Conservation (phyloP, 2,888 invertebrate species). For the Netelia melanura region DNA sequence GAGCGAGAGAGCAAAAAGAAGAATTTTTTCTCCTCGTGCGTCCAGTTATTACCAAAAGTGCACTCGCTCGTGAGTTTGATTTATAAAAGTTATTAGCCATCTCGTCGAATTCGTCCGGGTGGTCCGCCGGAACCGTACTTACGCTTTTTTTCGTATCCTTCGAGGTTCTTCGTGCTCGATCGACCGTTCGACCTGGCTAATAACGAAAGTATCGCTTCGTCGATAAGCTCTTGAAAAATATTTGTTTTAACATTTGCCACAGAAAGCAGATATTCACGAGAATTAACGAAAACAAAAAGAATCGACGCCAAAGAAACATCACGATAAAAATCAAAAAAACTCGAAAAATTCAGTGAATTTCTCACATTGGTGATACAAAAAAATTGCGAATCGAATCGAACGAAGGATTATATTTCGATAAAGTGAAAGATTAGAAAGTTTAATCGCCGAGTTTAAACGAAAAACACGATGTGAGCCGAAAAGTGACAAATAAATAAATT, state of each 20-base stretch:
- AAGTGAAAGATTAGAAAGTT: too few species aligned
- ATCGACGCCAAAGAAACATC: neutral
- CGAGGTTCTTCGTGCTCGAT: neutral
- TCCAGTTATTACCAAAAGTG: slow-evolving; percentile 62
- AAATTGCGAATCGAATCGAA: too few species aligned
- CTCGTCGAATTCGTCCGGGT: slow-evolving; percentile 30
- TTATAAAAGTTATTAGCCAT: slow-evolving; percentile 66
- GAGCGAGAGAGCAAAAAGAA: slow-evolving; percentile 27
- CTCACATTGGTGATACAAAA: too few species aligned
- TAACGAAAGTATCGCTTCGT: neutral
- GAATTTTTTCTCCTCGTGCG: slow-evolving; percentile 49
- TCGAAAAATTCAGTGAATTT: too few species aligned
- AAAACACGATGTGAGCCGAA: neutral
- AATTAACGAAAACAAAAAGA: neutral
- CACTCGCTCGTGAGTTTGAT: slow-evolving; percentile 59
- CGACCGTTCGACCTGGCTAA: slow-evolving; percentile 4
- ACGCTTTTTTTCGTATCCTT: neutral
- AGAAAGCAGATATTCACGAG: neutral
- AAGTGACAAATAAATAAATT: neutral
- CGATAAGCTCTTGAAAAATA: neutral
- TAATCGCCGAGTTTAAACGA: neutral
- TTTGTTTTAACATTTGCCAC: neutral
- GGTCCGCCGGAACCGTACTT: neutral
- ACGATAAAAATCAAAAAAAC: neutral
- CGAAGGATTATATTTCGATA: too few species aligned